These are phyloP conservation scores for Nannoperca obscura DNA, from an alignment of 2,797 vertebrate species.

Conservation along the genomic window DNA sequence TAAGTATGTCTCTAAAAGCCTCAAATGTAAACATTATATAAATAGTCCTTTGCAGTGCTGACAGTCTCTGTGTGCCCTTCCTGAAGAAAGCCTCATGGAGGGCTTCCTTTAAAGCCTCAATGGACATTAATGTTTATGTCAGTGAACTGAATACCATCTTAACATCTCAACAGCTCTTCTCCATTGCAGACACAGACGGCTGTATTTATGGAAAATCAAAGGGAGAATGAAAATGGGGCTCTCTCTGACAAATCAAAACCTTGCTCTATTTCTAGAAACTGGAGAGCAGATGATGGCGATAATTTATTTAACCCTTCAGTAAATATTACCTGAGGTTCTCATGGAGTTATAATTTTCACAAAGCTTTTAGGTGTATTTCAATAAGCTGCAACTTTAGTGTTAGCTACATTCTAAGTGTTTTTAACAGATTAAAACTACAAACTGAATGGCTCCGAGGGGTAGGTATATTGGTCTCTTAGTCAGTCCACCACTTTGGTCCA, in stretches of 20 bases:
- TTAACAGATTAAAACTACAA: neutral
- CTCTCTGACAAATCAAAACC: neutral
- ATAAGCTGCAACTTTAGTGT: neutral
- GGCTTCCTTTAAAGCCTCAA: slow-evolving; percentile 32
- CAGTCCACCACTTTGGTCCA: neutral
- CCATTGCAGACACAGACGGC: neutral
- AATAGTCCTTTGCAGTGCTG: slow-evolving; percentile 37
- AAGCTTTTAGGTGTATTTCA: slow-evolving; percentile 9
- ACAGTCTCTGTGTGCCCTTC: slow-evolving; percentile 30
- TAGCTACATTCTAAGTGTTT: no score
- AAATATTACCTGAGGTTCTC: neutral
- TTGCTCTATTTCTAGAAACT: neutral
- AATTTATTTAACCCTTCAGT: slow-evolving; percentile 4
- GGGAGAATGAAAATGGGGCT: neutral
- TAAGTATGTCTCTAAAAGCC: slow-evolving; percentile 65
- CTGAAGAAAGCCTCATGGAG: slow-evolving; percentile 22
- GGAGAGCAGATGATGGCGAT: neutral
- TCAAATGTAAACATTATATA: slow-evolving; percentile 62
- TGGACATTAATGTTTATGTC: slow-evolving; percentile 33
- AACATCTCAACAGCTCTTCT: slow-evolving; percentile 12
- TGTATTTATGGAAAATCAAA: slow-evolving; percentile 19
- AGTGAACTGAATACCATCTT: slow-evolving; percentile 25
- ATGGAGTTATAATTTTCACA: neutral
- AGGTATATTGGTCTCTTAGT: neutral
- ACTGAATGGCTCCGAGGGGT: neutral